These are phyloP conservation scores for Fabriciana adippe DNA, from an alignment of 2,888 invertebrate species.

Conservation along the genomic window DNA sequence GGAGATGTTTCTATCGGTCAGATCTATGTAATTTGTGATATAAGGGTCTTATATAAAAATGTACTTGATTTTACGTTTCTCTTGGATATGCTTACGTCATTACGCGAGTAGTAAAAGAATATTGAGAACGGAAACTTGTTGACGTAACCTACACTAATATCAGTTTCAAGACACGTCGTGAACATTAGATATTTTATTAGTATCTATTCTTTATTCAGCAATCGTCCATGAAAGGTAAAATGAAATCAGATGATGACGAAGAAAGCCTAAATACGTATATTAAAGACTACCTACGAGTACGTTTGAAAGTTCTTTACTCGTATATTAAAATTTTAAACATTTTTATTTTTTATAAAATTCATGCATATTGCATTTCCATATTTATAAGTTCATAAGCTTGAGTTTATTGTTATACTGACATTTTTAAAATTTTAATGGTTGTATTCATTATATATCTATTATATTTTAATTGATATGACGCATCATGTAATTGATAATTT, in stretches of 20 bases:
- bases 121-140: conserved; percentile 24
- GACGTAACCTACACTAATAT: conserved; percentile 23
- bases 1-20: not conserved
- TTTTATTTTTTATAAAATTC: no score
- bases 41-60: not conserved
- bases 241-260: no score
- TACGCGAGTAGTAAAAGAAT: conserved; percentile 7
- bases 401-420: no score
- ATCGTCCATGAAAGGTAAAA: not conserved
- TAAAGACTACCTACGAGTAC: not conserved
- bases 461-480: no score
- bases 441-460: no score
- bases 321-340: no score
- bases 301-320: not conserved
- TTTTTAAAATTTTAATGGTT: no score
- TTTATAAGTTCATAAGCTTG: no score
- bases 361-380: no score
- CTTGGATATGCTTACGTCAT: conserved; percentile 15
- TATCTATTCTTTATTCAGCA: conserved; percentile 3
- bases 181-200: conserved; percentile 5
- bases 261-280: not conserved
- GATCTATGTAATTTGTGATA: not conserved
- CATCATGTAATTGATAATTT: not conserved
- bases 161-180: conserved; percentile 15
- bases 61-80: not conserved